Percentiles rank a stretch among this genome's conserved stretches.
phyloP scores from a whole-genome alignment of 2,888 invertebrate genomes.

The Falcaria lacertinaria region DNA sequence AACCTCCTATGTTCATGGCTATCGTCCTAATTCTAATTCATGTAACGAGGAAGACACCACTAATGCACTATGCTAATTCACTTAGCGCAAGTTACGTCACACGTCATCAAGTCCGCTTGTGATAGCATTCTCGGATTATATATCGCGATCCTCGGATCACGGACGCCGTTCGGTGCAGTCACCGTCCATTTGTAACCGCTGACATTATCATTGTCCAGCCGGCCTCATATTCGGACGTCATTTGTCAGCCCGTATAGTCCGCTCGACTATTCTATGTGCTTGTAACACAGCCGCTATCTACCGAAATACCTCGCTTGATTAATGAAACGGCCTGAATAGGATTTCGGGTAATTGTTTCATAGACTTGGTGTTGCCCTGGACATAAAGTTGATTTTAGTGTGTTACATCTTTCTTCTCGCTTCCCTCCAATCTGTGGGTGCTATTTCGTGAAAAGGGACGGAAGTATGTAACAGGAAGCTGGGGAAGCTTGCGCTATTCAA shows the following conservation, averaged over 20 bases:
- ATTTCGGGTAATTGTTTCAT: neutral
- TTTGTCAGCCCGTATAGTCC: conserved; percentile 54
- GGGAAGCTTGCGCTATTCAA: too few species aligned
- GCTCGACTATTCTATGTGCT: conserved; percentile 40
- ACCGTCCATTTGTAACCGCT: conserved; percentile 59
- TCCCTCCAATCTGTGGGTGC: too few species aligned
- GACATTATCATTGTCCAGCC: conserved; percentile 71
- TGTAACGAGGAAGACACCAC: neutral
- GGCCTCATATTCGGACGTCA: conserved; percentile 68
- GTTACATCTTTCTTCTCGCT: too few species aligned
- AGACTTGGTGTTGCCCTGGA: too few species aligned
- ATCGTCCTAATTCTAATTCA: neutral
- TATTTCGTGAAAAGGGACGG: too few species aligned
- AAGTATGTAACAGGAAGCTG: too few species aligned
- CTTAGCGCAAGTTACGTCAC: conserved; percentile 12
- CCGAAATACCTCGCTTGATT: conserved; percentile 1
- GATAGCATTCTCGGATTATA: conserved; percentile 48
- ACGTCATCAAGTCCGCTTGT: conserved; percentile 29
- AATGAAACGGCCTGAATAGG: neutral
- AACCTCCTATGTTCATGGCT: too few species aligned
- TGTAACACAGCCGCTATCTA: conserved; percentile 17
- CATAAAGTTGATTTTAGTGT: too few species aligned
- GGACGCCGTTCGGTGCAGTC: conserved; percentile 51
- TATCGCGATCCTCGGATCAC: conserved; percentile 59
- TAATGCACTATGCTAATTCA: neutral